Conservation (phyloP, 2,888 invertebrate genomes). For the Macrophya alboannulata region DNA sequence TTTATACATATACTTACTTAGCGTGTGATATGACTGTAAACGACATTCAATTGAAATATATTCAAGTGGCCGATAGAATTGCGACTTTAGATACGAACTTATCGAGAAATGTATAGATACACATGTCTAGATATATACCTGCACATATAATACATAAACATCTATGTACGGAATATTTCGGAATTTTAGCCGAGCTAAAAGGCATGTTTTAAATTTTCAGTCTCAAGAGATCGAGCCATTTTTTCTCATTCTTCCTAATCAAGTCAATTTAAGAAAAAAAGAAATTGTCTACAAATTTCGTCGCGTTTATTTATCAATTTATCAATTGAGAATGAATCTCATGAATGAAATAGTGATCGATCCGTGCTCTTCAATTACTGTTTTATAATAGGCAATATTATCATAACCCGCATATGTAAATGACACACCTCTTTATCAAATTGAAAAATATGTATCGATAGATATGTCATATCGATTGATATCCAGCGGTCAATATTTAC, state of each 20-base stretch:
- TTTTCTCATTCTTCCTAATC: neutral
- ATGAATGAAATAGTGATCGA: neutral
- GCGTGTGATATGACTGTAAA: neutral
- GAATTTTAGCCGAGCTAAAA: neutral
- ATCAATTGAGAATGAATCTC: too few relatives aligned
- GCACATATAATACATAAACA: neutral
- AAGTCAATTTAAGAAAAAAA: too few relatives aligned
- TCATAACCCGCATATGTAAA: neutral
- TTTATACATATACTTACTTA: constrained; percentile 7
- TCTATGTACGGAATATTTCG: neutral
- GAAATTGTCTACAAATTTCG: too few relatives aligned
- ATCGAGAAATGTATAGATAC: constrained; percentile 6
- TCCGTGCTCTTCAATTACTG: too few relatives aligned
- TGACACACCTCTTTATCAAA: neutral
- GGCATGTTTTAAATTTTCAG: neutral
- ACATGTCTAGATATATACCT: neutral
- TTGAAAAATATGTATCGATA: neutral
- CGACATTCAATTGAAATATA: constrained; percentile 23
- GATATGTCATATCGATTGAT: constrained; percentile 3
- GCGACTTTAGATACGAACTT: constrained; percentile 36
- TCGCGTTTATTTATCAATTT: too few relatives aligned
- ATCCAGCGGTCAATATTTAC: constrained; percentile 25
- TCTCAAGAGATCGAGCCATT: neutral
- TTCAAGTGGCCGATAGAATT: constrained; percentile 28
- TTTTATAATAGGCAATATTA: neutral